Percentiles rank a stretch among this genome's conserved stretches.
These are phyloP conservation scores for Volucella inanis DNA, from an alignment of 2,888 invertebrate species.

Conservation along the genomic window DNA sequence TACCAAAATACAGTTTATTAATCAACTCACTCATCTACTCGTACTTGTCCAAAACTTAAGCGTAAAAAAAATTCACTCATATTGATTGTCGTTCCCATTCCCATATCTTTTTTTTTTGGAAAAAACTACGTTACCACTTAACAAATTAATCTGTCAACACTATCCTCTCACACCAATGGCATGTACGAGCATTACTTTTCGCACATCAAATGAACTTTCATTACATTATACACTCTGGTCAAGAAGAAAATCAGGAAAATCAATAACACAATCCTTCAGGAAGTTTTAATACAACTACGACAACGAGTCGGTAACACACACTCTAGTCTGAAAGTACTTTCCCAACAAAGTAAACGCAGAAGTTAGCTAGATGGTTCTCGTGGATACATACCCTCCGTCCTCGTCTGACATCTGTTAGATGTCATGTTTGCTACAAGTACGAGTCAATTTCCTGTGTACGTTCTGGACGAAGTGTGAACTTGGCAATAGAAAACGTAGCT, in stretches of 20 bases:
- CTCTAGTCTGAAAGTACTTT: constrained; percentile 15
- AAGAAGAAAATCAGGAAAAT: constrained; percentile 18
- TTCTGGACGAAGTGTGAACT: constrained; percentile 43
- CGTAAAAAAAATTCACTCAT: too few relatives aligned
- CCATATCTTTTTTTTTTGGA: too few relatives aligned
- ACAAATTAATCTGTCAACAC: constrained; percentile 41
- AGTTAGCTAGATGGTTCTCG: constrained; percentile 13
- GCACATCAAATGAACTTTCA: not conserved
- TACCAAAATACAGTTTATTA: too few relatives aligned
- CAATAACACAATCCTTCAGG: constrained; percentile 13
- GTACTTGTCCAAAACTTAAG: too few relatives aligned
- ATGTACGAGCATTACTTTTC: constrained; percentile 12
- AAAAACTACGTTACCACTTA: not conserved
- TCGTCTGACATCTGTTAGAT: constrained; percentile 26
- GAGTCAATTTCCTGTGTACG: constrained; percentile 47
- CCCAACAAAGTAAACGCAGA: constrained; percentile 11
- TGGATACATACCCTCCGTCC: not conserved
- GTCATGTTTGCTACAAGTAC: constrained; percentile 27
- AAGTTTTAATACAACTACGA: not conserved
- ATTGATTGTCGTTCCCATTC: too few relatives aligned
- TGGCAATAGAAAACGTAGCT: constrained; percentile 35
- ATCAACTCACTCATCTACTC: too few relatives aligned
- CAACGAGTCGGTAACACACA: not conserved
- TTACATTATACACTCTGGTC: constrained; percentile 4
- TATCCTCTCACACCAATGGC: constrained; percentile 16